These are phyloP conservation scores for Diachrysia chrysitis DNA, from an alignment of 2,888 invertebrate species.

Conservation along the genomic window DNA sequence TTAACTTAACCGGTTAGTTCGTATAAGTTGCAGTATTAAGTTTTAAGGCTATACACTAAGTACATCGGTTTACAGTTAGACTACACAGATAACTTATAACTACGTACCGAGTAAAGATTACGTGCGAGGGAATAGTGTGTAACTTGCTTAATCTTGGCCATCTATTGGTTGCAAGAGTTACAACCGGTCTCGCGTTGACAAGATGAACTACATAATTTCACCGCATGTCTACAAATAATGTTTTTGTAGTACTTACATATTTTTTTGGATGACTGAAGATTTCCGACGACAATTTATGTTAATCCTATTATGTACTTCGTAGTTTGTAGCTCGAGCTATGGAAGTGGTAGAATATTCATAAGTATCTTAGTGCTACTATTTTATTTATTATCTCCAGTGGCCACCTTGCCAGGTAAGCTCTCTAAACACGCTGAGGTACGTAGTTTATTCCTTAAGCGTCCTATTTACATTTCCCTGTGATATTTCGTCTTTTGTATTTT, in stretches of 20 bases:
- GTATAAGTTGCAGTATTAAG: slow-evolving; percentile 17
- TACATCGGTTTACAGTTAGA: slow-evolving; percentile 7
- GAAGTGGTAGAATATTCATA: neutral
- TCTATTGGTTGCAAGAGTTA: neutral
- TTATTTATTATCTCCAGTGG: slow-evolving; percentile 3
- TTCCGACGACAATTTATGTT: neutral
- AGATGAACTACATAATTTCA: neutral
- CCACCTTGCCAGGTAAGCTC: neutral
- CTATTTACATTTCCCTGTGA: slow-evolving; percentile 7
- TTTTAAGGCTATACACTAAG: slow-evolving; percentile 18
- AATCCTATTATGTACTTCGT: neutral
- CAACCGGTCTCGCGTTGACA: neutral
- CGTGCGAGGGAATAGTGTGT: neutral
- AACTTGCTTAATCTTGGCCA: neutral
- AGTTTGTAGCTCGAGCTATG: neutral
- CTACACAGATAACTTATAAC: neutral
- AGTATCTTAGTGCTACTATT: slow-evolving; percentile 5
- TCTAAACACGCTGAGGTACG: neutral
- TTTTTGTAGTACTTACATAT: neutral
- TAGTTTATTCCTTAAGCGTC: neutral
- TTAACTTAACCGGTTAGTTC: slow-evolving; percentile 23
- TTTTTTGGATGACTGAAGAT: neutral
- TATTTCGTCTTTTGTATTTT: slow-evolving; percentile 32
- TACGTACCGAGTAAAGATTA: neutral
- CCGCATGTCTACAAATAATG: neutral